Percentiles rank a stretch among this genome's conserved stretches.
Evolutionary conservation across 2,113 vertebrate species (phyloP).

Genomic region (Petaurus breviceps): DNA sequence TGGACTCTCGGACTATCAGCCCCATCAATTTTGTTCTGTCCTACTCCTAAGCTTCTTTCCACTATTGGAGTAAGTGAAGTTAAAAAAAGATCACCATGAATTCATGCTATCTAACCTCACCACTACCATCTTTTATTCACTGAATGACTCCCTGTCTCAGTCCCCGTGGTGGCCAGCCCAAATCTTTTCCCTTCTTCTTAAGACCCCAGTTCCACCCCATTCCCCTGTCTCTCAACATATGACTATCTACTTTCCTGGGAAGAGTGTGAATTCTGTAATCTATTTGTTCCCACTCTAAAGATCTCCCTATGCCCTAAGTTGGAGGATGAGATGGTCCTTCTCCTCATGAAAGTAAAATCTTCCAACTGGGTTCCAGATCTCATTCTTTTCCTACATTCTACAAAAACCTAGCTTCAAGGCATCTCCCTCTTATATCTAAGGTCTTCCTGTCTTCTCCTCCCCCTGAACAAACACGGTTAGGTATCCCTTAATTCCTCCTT

Average conservation of each 20-base stretch:
- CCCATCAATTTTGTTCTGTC: neutral
- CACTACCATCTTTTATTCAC: neutral
- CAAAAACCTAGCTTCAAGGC: neutral
- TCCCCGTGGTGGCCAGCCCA: neutral
- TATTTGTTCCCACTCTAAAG: neutral
- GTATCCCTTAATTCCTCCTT: neutral
- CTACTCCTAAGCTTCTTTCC: neutral
- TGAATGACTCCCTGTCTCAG: no score
- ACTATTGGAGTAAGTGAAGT: neutral
- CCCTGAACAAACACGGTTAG: neutral
- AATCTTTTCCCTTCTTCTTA: neutral
- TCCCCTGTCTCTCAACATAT: neutral
- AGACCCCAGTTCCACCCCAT: neutral
- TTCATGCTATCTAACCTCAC: neutral
- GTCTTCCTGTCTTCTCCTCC: neutral
- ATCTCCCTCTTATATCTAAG: neutral
- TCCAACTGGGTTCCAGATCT: neutral
- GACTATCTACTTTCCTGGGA: neutral
- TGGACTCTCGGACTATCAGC: neutral
- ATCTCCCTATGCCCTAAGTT: neutral
- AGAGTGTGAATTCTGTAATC: neutral
- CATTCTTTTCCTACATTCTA: neutral
- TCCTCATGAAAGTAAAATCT: neutral
- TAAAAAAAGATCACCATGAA: neutral
- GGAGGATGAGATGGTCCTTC: neutral